phyloP scores from a whole-genome alignment of 2,113 vertebrate genomes.

The Petrocephalus zakoni region DNA sequence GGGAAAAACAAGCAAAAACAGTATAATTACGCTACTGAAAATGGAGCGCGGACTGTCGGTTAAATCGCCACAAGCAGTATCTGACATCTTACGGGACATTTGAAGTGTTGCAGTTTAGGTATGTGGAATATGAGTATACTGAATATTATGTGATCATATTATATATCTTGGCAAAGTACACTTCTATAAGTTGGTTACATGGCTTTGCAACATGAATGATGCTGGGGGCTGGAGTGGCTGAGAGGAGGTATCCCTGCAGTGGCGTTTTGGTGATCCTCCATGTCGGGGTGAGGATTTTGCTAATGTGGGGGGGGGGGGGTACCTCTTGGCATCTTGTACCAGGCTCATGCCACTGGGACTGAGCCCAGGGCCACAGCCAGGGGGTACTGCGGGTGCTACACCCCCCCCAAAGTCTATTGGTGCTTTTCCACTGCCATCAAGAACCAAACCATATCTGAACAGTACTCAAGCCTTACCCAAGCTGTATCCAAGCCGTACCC shows the following conservation, averaged over 20 bases:
- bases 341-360: no score
- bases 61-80: not conserved
- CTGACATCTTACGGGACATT: not conserved
- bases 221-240: not conserved
- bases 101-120: not conserved
- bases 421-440: not conserved
- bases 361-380: no score
- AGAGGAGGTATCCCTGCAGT: not conserved
- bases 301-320: not conserved
- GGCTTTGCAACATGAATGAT: not conserved
- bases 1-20: slow-evolving; percentile 15
- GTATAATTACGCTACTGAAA: not conserved
- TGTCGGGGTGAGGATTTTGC: not conserved
- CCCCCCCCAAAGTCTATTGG: not conserved
- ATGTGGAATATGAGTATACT: not conserved
- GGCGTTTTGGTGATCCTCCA: not conserved
- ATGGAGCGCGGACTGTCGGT: not conserved
- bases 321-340: not conserved
- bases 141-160: not conserved
- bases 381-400: not conserved
- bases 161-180: not conserved
- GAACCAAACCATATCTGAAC: no score
- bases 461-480: no score
- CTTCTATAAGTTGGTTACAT: not conserved
- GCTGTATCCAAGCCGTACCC: no score